phyloP scores from a whole-genome alignment of 2,113 vertebrate species.

The Syrrhaptes paradoxus region DNA sequence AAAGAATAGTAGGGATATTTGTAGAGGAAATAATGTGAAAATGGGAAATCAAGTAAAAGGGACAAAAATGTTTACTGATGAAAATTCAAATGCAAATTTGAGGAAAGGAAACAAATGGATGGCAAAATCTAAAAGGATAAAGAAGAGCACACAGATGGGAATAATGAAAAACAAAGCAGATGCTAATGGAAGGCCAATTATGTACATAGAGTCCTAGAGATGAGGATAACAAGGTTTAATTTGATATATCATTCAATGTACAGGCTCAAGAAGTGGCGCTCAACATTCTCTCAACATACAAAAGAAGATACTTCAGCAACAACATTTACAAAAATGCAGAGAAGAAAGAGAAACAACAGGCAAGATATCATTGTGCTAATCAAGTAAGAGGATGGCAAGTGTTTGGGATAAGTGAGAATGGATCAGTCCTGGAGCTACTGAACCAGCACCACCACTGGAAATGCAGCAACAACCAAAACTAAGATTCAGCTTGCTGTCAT shows the following conservation, averaged over 20 bases:
- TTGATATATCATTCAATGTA: not conserved
- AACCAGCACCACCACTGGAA: not conserved
- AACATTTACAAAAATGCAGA: not conserved
- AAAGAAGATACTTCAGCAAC: not conserved
- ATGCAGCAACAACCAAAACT: not conserved
- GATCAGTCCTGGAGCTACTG: not conserved
- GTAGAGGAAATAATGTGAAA: not conserved
- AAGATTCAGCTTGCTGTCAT: not conserved
- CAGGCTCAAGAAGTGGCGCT: not conserved
- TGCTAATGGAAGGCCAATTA: not conserved
- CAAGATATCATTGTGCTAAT: not conserved
- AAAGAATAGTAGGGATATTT: not conserved
- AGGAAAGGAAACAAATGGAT: conserved; percentile 10
- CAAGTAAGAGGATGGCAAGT: not conserved
- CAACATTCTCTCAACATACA: not conserved
- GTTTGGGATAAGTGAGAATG: not conserved
- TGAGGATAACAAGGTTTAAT: not conserved
- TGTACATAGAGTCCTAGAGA: not conserved
- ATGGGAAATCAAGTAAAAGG: not conserved
- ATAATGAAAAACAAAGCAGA: conserved; percentile 16
- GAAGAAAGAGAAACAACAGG: not conserved
- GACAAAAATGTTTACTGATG: not conserved
- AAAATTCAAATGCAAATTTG: not conserved
- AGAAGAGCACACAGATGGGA: not conserved
- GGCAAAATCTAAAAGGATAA: conserved; percentile 1